Percentiles rank a stretch among this genome's conserved stretches.
Conservation (phyloP, 2,113 vertebrate species). For the Bufo gargarizans region DNA sequence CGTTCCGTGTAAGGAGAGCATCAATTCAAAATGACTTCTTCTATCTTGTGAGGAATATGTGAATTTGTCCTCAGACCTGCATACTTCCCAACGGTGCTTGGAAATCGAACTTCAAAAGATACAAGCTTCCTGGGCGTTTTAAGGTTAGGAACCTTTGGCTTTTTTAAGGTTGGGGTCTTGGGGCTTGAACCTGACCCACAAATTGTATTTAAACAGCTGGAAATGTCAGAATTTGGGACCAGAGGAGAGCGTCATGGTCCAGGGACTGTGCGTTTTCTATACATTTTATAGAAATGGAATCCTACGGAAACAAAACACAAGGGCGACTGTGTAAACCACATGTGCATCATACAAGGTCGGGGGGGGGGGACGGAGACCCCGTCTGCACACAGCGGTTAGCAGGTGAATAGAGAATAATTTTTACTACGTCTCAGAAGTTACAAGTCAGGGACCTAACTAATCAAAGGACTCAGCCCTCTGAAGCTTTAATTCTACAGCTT, state of each 20-base stretch:
- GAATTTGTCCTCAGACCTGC: no score
- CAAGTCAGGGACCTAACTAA: constrained; percentile 28
- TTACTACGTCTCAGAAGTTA: constrained; percentile 17
- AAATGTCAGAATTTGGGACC: neutral
- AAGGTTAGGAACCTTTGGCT: no score
- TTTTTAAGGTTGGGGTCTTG: no score
- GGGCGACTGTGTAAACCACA: neutral
- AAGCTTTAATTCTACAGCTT: constrained; percentile 34
- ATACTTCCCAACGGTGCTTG: no score
- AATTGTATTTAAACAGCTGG: neutral
- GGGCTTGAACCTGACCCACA: no score
- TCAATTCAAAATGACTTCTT: no score
- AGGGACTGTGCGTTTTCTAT: neutral
- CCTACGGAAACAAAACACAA: neutral
- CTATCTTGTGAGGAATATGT: no score
- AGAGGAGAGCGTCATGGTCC: neutral
- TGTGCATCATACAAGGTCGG: neutral
- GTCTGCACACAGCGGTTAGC: constrained; percentile 24
- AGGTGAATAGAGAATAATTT: constrained; percentile 38
- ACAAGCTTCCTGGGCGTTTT: no score
- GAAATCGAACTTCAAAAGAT: no score
- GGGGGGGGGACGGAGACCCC: neutral
- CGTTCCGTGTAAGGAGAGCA: no score
- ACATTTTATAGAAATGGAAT: neutral
- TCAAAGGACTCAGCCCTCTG: constrained; percentile 12